Conservation (phyloP, 2,113 vertebrate species). For the Edolisoma coerulescens region DNA sequence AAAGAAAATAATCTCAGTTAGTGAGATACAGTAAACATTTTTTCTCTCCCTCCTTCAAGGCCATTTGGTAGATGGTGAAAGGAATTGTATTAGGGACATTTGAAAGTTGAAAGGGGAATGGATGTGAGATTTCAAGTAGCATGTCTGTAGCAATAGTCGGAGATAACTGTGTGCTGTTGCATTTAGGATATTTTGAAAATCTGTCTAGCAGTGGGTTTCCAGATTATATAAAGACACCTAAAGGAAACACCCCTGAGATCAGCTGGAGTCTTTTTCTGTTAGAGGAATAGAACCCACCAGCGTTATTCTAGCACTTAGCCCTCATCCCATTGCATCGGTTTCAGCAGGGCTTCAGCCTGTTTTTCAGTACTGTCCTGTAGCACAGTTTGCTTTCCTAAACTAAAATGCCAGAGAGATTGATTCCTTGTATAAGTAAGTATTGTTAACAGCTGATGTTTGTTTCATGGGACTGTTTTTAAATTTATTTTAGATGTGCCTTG, state of each 20-base stretch:
- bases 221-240: not conserved
- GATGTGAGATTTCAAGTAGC: not conserved
- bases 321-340: not conserved
- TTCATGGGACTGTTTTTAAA: slow-evolving; percentile 27
- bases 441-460: not conserved
- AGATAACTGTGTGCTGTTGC: not conserved
- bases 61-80: not conserved
- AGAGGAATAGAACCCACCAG: not conserved
- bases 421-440: not conserved
- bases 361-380: not conserved
- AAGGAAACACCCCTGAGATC: not conserved
- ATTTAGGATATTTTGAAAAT: not conserved
- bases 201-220: not conserved
- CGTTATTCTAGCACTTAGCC: not conserved
- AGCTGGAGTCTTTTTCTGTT: not conserved
- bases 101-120: not conserved
- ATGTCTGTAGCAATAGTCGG: not conserved
- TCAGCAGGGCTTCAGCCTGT: not conserved
- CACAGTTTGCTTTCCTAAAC: not conserved
- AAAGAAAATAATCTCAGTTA: not conserved
- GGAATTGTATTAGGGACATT: not conserved
- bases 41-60: not conserved
- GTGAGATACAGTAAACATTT: not conserved
- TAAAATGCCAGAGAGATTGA: not conserved
- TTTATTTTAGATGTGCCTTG: slow-evolving; percentile 89